Conservation (phyloP, 2,888 invertebrate species). For the Ecliptopera silaceata region DNA sequence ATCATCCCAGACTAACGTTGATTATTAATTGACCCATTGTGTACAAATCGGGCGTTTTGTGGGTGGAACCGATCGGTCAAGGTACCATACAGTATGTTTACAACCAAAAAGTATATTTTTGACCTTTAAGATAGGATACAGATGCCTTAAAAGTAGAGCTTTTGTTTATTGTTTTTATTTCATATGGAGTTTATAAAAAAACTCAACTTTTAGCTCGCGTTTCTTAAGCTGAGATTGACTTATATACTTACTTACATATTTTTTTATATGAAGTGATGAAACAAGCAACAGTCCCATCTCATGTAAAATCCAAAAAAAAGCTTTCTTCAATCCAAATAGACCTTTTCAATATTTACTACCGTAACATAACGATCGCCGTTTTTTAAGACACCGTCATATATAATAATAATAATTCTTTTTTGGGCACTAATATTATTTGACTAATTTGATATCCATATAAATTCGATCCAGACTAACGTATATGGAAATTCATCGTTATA, state of each 20-base stretch:
- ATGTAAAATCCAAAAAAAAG: no score
- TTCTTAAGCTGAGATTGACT: not conserved
- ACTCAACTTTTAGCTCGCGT: conserved; percentile 8
- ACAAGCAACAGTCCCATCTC: no score
- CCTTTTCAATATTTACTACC: no score
- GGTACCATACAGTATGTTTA: conserved; percentile 47
- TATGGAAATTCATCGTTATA: conserved; percentile 3
- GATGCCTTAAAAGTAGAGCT: conserved; percentile 34
- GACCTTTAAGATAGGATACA: conserved; percentile 46
- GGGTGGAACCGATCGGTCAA: conserved; percentile 65
- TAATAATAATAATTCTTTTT: no score
- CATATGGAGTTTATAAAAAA: conserved; percentile 28
- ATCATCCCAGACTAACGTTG: conserved; percentile 50
- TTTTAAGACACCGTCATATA: no score
- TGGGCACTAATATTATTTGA: no score
- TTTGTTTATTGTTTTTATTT: conserved; percentile 29
- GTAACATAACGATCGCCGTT: no score
- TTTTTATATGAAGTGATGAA: no score
- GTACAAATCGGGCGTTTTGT: conserved; percentile 56
- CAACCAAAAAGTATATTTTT: conserved; percentile 41
- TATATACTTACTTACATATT: no score
- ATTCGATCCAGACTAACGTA: conserved; percentile 20
- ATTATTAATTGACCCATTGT: conserved; percentile 66
- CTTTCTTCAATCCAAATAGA: no score
- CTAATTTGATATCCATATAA: not conserved